Conservation (phyloP, 2,888 invertebrate genomes). For the Nymphalis urticae region DNA sequence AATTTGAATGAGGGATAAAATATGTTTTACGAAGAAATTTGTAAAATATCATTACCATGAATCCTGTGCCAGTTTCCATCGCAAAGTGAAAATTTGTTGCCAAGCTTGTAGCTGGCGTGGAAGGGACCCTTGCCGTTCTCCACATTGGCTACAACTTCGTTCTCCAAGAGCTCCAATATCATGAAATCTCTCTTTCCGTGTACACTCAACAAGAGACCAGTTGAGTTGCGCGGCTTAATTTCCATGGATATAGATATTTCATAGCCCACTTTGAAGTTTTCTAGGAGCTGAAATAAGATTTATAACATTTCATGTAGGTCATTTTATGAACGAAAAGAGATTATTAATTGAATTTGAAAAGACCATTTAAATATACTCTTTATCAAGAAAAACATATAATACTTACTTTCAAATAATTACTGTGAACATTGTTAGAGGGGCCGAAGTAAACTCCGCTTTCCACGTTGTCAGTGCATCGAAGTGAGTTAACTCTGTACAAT, state of each 20-base stretch:
- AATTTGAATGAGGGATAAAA: neutral
- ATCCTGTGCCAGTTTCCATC: constrained; percentile 98
- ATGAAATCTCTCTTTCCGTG: constrained; percentile 92
- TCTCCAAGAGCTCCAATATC: constrained; percentile 92
- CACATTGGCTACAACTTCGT: constrained; percentile 90
- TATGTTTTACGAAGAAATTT: neutral
- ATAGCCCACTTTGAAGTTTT: constrained; percentile 89
- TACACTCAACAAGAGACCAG: constrained; percentile 92
- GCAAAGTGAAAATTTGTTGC: constrained; percentile 88
- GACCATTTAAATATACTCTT: neutral
- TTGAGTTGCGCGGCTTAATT: constrained; percentile 91
- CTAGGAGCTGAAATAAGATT: constrained; percentile 69
- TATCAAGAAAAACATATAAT: neutral
- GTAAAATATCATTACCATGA: constrained; percentile 75
- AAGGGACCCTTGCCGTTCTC: constrained; percentile 92
- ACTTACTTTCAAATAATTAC: constrained; percentile 86
- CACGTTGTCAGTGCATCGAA: constrained; percentile 88
- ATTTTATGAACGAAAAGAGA: no score
- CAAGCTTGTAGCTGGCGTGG: constrained; percentile 86
- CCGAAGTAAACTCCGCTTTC: constrained; percentile 95
- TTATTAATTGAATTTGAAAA: no score
- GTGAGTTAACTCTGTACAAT: constrained; percentile 81
- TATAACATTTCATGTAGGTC: no score
- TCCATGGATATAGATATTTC: constrained; percentile 91
- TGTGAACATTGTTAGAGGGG: constrained; percentile 75